These are phyloP conservation scores for Aurelia aurita DNA, from an alignment of 30 jellyfish, hydroid and myxozoan genomes.

Conservation along the genomic window DNA sequence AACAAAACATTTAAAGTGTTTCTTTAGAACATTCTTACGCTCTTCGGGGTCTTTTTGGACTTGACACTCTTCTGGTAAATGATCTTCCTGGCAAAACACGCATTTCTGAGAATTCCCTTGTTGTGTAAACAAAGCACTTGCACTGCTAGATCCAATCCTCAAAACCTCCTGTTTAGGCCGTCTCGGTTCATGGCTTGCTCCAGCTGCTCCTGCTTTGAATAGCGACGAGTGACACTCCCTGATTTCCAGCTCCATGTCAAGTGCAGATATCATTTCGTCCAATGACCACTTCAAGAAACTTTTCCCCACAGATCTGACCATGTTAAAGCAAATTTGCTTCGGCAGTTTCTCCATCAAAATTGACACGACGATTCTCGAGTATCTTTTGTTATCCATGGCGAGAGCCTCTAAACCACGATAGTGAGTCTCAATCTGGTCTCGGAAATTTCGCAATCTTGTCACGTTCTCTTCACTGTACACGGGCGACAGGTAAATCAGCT, in stretches of 20 bases:
- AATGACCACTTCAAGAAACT: constrained; percentile 14
- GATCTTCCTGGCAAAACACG: too few relatives aligned
- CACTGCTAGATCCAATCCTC: neutral
- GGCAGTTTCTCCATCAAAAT: constrained; percentile 37
- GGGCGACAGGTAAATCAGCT: neutral
- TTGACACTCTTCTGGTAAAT: neutral
- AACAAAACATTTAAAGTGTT: constrained; percentile 2
- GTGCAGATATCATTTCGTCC: too few relatives aligned
- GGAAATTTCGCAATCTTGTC: constrained; percentile 23
- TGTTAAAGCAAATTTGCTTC: neutral
- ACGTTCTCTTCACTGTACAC: too few relatives aligned
- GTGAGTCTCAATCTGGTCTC: constrained; percentile 26
- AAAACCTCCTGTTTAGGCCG: neutral
- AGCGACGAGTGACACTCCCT: too few relatives aligned
- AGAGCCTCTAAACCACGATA: constrained; percentile 21
- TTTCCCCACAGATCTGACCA: constrained; percentile 8
- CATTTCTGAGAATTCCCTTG: neutral
- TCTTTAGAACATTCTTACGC: constrained; percentile 20
- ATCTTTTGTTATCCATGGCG: constrained; percentile 10
- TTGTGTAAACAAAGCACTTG: neutral
- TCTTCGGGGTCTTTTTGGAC: constrained; percentile 19
- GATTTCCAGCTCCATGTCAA: too few relatives aligned
- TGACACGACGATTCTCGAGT: constrained; percentile 26
- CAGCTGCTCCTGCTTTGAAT: neutral
- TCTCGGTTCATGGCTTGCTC: neutral